Percentiles rank a stretch among this genome's conserved stretches.
Conservation (phyloP, 2,888 invertebrate genomes). For the Tenthredo scrophulariae region DNA sequence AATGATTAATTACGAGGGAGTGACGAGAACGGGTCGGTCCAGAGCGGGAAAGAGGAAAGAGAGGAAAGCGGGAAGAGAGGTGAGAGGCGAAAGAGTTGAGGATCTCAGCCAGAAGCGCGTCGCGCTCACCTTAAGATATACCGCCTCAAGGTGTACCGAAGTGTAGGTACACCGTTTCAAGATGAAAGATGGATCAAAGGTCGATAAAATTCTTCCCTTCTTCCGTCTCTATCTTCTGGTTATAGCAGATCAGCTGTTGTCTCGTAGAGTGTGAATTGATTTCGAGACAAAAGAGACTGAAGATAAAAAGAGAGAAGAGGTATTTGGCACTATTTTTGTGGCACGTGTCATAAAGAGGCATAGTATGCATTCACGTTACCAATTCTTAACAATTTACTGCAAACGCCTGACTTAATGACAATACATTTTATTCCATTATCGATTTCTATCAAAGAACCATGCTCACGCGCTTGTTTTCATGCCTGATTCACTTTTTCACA, state of each 20-base stretch:
- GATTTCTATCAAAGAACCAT: not conserved
- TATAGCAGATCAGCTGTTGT: not conserved
- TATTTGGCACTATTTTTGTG: constrained; percentile 8
- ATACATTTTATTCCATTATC: not conserved
- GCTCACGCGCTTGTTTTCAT: constrained; percentile 26
- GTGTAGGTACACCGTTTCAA: not conserved
- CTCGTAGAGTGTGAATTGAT: not conserved
- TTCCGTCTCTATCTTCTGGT: not conserved
- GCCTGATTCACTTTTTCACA: constrained; percentile 18
- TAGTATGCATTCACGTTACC: not conserved
- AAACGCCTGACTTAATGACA: not conserved
- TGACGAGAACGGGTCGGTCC: constrained; percentile 64
- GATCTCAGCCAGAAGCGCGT: constrained; percentile 62
- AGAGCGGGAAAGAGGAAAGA: constrained; percentile 53
- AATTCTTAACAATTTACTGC: not conserved
- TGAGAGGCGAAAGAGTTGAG: constrained; percentile 60
- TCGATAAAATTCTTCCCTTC: not conserved
- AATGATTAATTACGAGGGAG: constrained; percentile 77
- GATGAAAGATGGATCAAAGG: not conserved
- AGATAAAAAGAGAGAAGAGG: too few species aligned
- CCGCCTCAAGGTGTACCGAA: not conserved
- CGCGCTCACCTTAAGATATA: constrained; percentile 63
- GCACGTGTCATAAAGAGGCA: not conserved
- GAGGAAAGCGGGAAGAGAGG: constrained; percentile 52
- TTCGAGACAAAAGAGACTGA: too few species aligned